A percentile compares a stretch with the other conserved stretches of the same genome.
phyloP scores from a whole-genome alignment of 64 coral and sea anemone species.

The Montipora sp. region DNA sequence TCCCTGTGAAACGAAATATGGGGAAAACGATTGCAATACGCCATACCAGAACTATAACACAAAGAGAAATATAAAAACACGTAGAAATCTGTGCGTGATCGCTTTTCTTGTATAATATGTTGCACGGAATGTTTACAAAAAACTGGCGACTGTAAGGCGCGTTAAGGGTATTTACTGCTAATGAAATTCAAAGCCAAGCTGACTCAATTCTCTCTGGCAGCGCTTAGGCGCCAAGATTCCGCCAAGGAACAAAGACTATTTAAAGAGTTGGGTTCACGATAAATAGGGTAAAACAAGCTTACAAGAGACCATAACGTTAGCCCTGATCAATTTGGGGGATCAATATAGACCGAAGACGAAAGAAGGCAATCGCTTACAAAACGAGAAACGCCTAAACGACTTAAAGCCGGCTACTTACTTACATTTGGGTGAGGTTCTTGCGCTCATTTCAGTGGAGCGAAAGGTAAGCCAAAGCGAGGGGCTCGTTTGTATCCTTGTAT shows the following conservation, averaged over 20 bases:
- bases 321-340: not conserved
- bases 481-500: too few species aligned
- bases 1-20: too few species aligned
- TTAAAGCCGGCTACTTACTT: too few species aligned
- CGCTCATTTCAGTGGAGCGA: too few species aligned
- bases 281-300: constrained; percentile 5
- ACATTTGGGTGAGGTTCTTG: too few species aligned
- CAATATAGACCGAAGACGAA: not conserved
- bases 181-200: constrained; percentile 28
- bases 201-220: not conserved
- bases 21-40: not conserved
- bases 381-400: not conserved
- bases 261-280: not conserved
- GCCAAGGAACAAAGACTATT: constrained; percentile 9
- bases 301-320: not conserved
- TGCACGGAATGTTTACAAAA: constrained; percentile 43
- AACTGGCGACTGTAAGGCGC: constrained; percentile 23
- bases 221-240: constrained; percentile 14
- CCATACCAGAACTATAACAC: not conserved
- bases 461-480: too few species aligned
- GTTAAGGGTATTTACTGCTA: constrained; percentile 2
- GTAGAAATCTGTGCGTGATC: constrained; percentile 3
- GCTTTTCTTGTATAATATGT: not conserved
- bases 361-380: not conserved
- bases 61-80: not conserved